These are phyloP conservation scores for Lapara coniferarum DNA, from an alignment of 2,888 invertebrate genomes.

Conservation along the genomic window DNA sequence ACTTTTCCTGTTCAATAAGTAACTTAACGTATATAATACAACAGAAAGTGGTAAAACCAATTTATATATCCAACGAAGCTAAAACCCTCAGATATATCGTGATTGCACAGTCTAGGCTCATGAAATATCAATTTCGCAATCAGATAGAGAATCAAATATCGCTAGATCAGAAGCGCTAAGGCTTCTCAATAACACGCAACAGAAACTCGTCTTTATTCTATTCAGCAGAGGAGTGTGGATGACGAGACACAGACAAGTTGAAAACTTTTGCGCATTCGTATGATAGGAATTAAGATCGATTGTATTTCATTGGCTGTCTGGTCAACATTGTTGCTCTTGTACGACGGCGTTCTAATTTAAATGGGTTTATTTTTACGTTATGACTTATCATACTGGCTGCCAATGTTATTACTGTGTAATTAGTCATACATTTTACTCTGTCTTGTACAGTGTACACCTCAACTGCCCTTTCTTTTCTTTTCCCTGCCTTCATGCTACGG, in stretches of 20 bases:
- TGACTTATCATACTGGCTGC: not conserved
- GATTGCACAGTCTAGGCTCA: not conserved
- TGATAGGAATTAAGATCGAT: conserved; percentile 11
- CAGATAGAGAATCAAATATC: conserved; percentile 13
- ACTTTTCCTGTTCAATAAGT: conserved; percentile 4
- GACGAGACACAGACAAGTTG: not conserved
- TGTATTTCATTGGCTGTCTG: conserved; percentile 17
- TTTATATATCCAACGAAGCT: not conserved
- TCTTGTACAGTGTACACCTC: no score
- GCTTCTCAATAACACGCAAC: not conserved
- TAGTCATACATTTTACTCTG: no score
- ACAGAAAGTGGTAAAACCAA: not conserved
- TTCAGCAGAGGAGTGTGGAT: not conserved
- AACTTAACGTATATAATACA: not conserved
- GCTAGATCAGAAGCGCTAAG: not conserved
- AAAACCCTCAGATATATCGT: not conserved
- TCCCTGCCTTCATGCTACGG: no score
- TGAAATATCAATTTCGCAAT: conserved; percentile 18
- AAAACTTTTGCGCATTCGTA: not conserved
- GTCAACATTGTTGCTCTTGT: conserved; percentile 4
- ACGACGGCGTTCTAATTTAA: conserved; percentile 6
- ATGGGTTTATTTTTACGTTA: conserved; percentile 6
- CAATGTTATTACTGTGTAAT: not conserved
- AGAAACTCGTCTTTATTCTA: not conserved
- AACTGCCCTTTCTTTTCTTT: no score